Evolutionary conservation across 2,888 invertebrate species (phyloP), one percentile per base, ranked within the genome.

Genomic region (Synergus itoensis): DNA sequence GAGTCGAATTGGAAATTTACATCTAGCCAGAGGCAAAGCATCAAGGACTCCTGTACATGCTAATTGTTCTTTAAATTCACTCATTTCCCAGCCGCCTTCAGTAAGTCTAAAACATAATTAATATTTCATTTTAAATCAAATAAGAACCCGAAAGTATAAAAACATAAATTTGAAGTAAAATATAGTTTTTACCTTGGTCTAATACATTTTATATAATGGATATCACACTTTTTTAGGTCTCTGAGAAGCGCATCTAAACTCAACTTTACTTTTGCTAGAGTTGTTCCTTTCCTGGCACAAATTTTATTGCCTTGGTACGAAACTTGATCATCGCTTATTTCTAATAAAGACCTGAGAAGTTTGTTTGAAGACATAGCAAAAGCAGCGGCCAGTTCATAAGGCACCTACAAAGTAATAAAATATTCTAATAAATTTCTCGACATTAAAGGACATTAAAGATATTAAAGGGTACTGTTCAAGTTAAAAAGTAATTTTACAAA

Each of bases 181-280:
- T 36, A 36, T 36, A 36, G 63, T 48, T 41, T 36, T 81, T 85
- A 87, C 89, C 84, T 89, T 18, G 92, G 92, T 82, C 90, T 92
- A 16, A 92, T 85, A 80, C 93, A 93, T 83, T 92, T 90, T 8
- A 93, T 89, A 80, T 92, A 92, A 86, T 93, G 92, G 3, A 90
- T 85, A 80, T 92, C 92, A 73, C 91, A 90, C 69, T 88, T 86
- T 9, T 89, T 87, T n/a, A 93, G 82, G 28, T 90, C 90, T 81
- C 87, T 87, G 80, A 92, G 87, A 67, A 93, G 87, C 0, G 85
- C 81, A 84, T 93, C 92, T 83, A 93, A 85, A 41, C 89, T 92
- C 77, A 86, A 88, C 83, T 90, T 91, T 21, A 92, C 87, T 84
- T 92, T 92, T 5, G 87, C 87, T 5, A 92, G 80, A 63, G 90